Conservation (phyloP, 2,797 vertebrate species). For the Hafferia zeledoni region DNA sequence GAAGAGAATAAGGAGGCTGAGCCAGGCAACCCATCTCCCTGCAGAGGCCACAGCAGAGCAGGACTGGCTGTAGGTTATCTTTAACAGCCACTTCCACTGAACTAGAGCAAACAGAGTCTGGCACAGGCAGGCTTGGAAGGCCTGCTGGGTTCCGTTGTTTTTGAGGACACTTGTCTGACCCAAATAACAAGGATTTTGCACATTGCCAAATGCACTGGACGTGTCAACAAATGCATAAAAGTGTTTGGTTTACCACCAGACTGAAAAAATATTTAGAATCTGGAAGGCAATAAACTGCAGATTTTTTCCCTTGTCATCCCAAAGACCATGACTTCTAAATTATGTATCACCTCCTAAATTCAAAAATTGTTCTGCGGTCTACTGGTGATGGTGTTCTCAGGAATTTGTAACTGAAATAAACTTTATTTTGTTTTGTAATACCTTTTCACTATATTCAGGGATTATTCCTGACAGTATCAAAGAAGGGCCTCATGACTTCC, state of each 20-base stretch:
- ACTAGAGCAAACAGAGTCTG: background rate
- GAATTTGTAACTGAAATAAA: background rate
- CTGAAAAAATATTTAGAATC: background rate
- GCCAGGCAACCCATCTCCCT: background rate
- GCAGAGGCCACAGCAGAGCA: background rate
- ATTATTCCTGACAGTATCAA: background rate
- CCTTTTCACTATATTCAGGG: background rate
- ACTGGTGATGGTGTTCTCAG: background rate
- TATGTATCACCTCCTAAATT: background rate
- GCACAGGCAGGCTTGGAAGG: background rate
- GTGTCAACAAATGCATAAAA: slow-evolving; percentile 20
- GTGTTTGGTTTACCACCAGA: background rate
- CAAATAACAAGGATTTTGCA: background rate
- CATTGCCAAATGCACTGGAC: background rate
- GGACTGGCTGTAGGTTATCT: background rate
- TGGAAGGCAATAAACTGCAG: background rate
- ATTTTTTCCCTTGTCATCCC: background rate
- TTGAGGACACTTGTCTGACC: slow-evolving; percentile 23
- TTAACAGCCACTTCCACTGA: background rate
- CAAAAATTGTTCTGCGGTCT: background rate
- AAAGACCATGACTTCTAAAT: background rate
- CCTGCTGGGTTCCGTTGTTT: background rate
- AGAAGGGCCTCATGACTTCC: background rate
- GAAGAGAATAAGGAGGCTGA: background rate
- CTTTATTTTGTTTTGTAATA: background rate